phyloP scores from a whole-genome alignment of 1,140 invertebrate species.

The Vanessa tameamea region DNA sequence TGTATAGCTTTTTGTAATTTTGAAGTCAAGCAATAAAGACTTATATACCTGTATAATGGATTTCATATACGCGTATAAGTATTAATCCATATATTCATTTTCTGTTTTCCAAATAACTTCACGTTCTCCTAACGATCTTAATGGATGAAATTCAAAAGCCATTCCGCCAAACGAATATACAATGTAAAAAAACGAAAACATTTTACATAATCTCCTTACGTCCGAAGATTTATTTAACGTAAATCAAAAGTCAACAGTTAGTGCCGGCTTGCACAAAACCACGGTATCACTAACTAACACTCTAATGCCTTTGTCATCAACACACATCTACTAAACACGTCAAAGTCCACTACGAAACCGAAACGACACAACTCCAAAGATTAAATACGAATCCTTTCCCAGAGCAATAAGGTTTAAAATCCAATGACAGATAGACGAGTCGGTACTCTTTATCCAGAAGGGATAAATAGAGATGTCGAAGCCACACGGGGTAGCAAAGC shows the following conservation, averaged over 20 bases:
- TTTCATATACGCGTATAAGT: background rate
- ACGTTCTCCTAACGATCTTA: constrained; percentile 4
- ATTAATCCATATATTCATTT: background rate
- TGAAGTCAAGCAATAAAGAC: background rate
- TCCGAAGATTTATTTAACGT: constrained; percentile 63
- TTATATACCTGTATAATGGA: background rate
- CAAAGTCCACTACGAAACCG: constrained; percentile 31
- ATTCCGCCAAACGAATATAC: constrained; percentile 2
- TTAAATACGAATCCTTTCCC: constrained; percentile 27
- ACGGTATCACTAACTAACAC: constrained; percentile 66
- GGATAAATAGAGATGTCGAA: constrained; percentile 74
- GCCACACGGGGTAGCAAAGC: constrained; percentile 68
- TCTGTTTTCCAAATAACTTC: background rate
- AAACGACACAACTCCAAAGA: constrained; percentile 39
- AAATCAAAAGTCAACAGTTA: constrained; percentile 68
- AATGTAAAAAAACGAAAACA: constrained; percentile 36
- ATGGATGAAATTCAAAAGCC: constrained; percentile 6
- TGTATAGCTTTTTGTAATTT: background rate
- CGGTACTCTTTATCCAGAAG: constrained; percentile 64
- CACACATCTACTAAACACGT: constrained; percentile 65
- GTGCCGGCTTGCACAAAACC: constrained; percentile 70
- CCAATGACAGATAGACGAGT: constrained; percentile 31
- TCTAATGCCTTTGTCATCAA: constrained; percentile 75
- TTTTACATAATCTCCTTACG: constrained; percentile 56
- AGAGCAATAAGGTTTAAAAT: constrained; percentile 43